These are phyloP conservation scores for Andrena camellia DNA, from an alignment of 2,888 invertebrate species.

Conservation along the genomic window DNA sequence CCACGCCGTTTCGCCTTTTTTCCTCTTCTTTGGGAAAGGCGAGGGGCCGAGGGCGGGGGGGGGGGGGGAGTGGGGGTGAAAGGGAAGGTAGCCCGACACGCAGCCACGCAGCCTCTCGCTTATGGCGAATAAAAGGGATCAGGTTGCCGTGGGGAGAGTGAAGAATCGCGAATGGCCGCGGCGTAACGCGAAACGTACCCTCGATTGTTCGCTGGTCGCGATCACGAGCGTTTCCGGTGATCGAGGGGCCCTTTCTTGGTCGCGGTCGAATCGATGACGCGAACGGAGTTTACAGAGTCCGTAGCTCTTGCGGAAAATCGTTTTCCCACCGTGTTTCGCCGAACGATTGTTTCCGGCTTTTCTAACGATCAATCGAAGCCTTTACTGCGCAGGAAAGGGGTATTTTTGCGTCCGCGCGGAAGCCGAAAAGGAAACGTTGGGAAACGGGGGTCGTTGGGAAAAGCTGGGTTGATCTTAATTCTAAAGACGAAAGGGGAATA, in stretches of 20 bases:
- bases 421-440: conserved; percentile 39
- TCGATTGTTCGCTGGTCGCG: not conserved
- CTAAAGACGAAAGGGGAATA: conserved; percentile 67
- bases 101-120: conserved; percentile 59
- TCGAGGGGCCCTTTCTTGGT: not conserved
- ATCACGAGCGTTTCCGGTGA: not conserved
- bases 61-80: not conserved
- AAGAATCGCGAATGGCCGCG: conserved; percentile 24
- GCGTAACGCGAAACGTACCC: conserved; percentile 16
- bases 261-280: not conserved
- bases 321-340: not conserved
- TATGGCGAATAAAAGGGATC: conserved; percentile 64
- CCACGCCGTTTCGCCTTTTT: conserved; percentile 76
- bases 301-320: not conserved
- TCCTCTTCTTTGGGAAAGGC: conserved; percentile 22
- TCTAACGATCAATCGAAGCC: conserved; percentile 1
- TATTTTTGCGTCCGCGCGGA: conserved; percentile 11
- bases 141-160: conserved; percentile 37
- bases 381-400: conserved; percentile 8
- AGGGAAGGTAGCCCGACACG: conserved; percentile 43
- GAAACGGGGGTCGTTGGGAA: conserved; percentile 44
- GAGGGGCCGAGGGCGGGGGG: conserved; percentile 2
- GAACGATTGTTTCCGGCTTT: not conserved
- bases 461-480: conserved; percentile 69
- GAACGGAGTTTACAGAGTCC: conserved; percentile 2